These are phyloP conservation scores for Drosophila maculinotata DNA, from an alignment of 2,888 invertebrate species.

Conservation along the genomic window DNA sequence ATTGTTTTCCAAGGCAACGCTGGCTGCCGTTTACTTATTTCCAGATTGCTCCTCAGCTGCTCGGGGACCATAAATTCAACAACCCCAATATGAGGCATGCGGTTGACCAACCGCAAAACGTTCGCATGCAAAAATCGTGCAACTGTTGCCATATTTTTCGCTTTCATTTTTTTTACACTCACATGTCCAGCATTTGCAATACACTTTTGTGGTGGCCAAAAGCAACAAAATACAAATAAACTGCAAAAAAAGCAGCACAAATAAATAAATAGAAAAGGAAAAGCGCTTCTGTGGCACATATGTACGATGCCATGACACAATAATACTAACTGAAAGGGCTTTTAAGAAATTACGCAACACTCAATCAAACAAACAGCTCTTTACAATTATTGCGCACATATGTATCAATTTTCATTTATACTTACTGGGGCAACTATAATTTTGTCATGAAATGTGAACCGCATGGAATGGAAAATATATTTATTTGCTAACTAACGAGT, in stretches of 20 bases:
- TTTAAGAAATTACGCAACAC: slow-evolving; percentile 5
- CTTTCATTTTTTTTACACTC: slow-evolving; percentile 35
- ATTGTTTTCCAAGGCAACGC: slow-evolving; percentile 53
- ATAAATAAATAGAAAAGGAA: not conserved
- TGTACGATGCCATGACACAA: slow-evolving; percentile 3
- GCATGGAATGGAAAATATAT: too few species aligned
- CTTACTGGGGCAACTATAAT: not conserved
- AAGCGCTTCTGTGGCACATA: not conserved
- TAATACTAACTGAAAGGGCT: not conserved
- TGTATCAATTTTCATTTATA: too few species aligned
- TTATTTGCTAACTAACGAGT: too few species aligned
- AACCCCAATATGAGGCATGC: slow-evolving; percentile 57
- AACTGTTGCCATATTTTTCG: slow-evolving; percentile 56
- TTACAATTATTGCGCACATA: too few species aligned
- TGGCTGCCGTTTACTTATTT: slow-evolving; percentile 23
- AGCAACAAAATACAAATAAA: slow-evolving; percentile 1
- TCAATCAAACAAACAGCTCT: not conserved
- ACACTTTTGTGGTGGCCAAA: slow-evolving; percentile 46
- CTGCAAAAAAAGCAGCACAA: not conserved
- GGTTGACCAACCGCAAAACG: slow-evolving; percentile 59
- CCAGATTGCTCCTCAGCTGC: slow-evolving; percentile 48
- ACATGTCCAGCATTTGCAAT: slow-evolving; percentile 49
- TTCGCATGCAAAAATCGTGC: slow-evolving; percentile 66
- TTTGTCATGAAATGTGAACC: too few species aligned
- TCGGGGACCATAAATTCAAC: slow-evolving; percentile 61